Percentiles rank a stretch among this genome's conserved stretches.
Conservation (phyloP, 2,888 invertebrate genomes). For the Anaspis maculata region DNA sequence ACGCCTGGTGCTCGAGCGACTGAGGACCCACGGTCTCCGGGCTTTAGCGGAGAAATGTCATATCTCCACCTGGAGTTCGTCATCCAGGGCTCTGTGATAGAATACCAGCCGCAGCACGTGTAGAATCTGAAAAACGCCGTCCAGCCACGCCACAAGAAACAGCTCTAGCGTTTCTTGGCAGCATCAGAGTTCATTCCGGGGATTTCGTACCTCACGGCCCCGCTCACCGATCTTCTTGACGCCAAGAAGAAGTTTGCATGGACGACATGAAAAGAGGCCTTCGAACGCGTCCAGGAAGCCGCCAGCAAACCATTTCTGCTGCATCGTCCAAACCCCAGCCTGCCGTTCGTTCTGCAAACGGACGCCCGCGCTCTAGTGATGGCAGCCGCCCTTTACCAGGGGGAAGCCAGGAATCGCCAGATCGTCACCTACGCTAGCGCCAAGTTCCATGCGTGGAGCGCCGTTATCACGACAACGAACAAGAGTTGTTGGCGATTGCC, state of each 20-base stretch:
- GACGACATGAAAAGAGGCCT: too few species aligned
- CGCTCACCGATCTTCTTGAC: too few species aligned
- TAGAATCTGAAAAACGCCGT: neutral
- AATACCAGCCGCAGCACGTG: neutral
- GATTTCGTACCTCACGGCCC: too few species aligned
- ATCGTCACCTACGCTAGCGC: conserved; percentile 13
- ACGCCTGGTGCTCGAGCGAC: conserved; percentile 2
- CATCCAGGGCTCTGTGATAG: neutral
- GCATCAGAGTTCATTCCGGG: neutral
- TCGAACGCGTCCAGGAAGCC: too few species aligned
- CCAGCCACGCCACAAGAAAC: neutral
- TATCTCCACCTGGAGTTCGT: neutral
- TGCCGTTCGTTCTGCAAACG: conserved; percentile 9
- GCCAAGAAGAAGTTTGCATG: too few species aligned
- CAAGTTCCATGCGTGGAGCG: conserved; percentile 4
- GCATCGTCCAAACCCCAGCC: conserved; percentile 3
- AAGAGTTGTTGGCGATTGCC: conserved; percentile 13
- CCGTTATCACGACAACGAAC: conserved; percentile 16
- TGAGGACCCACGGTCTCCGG: neutral
- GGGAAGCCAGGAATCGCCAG: neutral
- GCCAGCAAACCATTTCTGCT: conserved; percentile 3
- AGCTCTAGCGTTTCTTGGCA: too few species aligned
- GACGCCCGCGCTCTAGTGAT: conserved; percentile 9
- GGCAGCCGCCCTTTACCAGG: conserved; percentile 11
- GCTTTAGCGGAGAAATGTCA: neutral